Evolutionary conservation across 2,888 invertebrate genomes (phyloP).

Genomic region (Nebria brevicollis): DNA sequence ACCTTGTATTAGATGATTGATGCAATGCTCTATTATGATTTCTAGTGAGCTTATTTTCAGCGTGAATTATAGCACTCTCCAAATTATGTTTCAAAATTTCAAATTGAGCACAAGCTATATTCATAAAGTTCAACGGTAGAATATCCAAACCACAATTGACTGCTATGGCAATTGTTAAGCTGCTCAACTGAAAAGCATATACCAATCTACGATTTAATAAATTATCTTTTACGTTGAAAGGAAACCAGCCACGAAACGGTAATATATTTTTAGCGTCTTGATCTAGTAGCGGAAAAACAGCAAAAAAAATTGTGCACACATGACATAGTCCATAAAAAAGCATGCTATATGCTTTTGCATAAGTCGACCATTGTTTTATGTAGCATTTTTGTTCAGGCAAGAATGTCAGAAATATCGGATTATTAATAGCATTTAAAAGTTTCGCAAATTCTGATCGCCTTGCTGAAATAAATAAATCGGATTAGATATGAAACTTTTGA

Average conservation of each 20-base stretch:
- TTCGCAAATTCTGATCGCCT: constrained; percentile 38
- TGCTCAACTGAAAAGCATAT: constrained; percentile 47
- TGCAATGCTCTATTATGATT: neutral
- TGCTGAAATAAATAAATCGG: no score
- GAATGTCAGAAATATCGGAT: constrained; percentile 45
- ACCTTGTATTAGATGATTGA: neutral
- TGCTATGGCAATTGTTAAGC: constrained; percentile 47
- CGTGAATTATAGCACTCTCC: constrained; percentile 25
- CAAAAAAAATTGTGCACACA: constrained; percentile 48
- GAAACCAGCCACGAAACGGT: constrained; percentile 52
- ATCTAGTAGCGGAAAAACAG: constrained; percentile 49
- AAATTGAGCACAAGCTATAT: constrained; percentile 49
- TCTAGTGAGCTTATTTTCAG: neutral
- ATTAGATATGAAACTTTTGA: no score
- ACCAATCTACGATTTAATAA: constrained; percentile 40
- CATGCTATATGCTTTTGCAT: constrained; percentile 30
- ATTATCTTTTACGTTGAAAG: constrained; percentile 46
- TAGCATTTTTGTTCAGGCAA: constrained; percentile 41
- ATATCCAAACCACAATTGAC: constrained; percentile 50
- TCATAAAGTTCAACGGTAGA: constrained; percentile 48
- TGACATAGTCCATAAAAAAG: constrained; percentile 47
- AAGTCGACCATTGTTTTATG: constrained; percentile 42
- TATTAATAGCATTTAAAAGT: constrained; percentile 46
- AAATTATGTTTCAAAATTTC: constrained; percentile 49
- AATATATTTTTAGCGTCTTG: constrained; percentile 48